These are phyloP conservation scores for Trichacis sp. DNA, from an alignment of 2,888 invertebrate genomes.

Conservation along the genomic window DNA sequence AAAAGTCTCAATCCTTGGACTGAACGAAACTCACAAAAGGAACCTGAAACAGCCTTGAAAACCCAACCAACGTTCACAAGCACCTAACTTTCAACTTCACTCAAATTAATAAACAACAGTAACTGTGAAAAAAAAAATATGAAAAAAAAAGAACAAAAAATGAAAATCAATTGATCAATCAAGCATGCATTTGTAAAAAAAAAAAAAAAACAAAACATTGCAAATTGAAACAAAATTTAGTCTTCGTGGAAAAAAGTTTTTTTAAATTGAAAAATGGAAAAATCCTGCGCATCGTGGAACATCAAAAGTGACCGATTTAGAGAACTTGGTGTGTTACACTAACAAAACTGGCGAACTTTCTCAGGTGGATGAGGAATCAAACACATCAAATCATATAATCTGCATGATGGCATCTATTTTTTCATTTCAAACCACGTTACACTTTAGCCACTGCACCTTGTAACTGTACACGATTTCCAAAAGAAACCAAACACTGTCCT, in stretches of 20 bases:
- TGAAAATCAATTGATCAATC: too few relatives aligned
- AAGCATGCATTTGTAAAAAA: constrained; percentile 8
- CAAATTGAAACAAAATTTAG: not conserved
- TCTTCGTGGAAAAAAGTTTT: too few relatives aligned
- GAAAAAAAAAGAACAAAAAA: constrained; percentile 5
- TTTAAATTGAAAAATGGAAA: too few relatives aligned
- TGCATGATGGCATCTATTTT: constrained; percentile 67
- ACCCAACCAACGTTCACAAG: constrained; percentile 18
- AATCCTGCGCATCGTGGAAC: too few relatives aligned
- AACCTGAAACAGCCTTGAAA: not conserved
- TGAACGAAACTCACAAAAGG: not conserved
- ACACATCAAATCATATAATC: constrained; percentile 57
- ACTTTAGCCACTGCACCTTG: constrained; percentile 67
- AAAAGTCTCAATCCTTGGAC: not conserved
- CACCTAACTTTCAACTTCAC: constrained; percentile 32
- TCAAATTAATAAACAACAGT: constrained; percentile 17
- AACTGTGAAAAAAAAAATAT: not conserved
- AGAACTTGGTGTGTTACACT: not conserved
- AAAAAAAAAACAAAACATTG: not conserved
- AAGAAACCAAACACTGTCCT: constrained; percentile 57
- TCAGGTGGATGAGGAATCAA: constrained; percentile 40
- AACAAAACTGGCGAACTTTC: constrained; percentile 22
- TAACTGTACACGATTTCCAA: constrained; percentile 65
- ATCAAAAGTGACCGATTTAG: too few relatives aligned
- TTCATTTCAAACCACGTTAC: constrained; percentile 62